phyloP scores from a whole-genome alignment of 2,797 vertebrate species.

The Enteromius paludinosus region DNA sequence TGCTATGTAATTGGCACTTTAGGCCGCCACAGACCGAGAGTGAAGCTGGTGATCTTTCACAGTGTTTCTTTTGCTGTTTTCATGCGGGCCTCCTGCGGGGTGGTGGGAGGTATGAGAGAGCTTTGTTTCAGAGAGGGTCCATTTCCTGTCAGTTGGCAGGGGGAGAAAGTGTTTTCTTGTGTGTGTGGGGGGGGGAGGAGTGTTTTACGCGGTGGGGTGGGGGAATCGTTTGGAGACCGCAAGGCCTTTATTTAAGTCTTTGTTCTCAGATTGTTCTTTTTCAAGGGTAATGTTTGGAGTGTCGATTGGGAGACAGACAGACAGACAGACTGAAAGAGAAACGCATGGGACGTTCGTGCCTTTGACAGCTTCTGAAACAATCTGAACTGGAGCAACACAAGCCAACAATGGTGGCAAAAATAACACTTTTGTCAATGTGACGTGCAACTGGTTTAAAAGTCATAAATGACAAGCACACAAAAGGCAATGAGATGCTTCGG shows the following conservation, averaged over 20 bases:
- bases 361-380: conserved; percentile 33
- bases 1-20: conserved; percentile 76
- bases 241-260: conserved; percentile 82
- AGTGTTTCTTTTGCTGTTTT: conserved; percentile 63
- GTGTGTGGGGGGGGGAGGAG: conserved; percentile 76
- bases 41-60: conserved; percentile 78
- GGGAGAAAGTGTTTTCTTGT: conserved; percentile 76
- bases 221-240: conserved; percentile 83
- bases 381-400: conserved; percentile 16
- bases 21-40: conserved; percentile 60
- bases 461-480: conserved; percentile 23
- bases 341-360: conserved; percentile 14
- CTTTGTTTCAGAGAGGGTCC: conserved; percentile 81
- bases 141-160: conserved; percentile 85
- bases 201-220: conserved; percentile 76
- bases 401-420: conserved; percentile 28
- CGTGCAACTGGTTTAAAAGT: conserved; percentile 15
- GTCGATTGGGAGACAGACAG: conserved; percentile 59
- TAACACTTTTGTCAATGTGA: conserved; percentile 13
- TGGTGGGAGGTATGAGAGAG: conserved; percentile 70
- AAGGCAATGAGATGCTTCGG: background rate
- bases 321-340: conserved; percentile 68
- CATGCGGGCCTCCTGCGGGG: conserved; percentile 45
- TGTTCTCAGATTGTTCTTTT: conserved; percentile 83
- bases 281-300: conserved; percentile 77